These are phyloP conservation scores for Uria lomvia DNA, from an alignment of 2,113 vertebrate genomes.

Conservation along the genomic window DNA sequence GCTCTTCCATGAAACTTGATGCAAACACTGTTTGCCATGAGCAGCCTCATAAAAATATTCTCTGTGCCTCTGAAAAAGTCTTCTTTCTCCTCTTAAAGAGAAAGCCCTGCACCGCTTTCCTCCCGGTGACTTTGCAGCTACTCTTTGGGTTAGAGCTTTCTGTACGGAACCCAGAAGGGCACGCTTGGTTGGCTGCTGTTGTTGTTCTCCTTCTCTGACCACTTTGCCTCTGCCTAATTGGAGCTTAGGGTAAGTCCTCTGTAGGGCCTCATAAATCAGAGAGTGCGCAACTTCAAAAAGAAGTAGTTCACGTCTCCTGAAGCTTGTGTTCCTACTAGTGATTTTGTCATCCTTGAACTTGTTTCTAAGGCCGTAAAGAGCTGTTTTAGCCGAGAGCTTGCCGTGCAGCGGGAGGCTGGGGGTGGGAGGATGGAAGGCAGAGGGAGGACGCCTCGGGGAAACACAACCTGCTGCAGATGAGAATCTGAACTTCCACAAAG, in stretches of 20 bases:
- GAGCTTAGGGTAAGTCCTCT: neutral
- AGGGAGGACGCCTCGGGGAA: neutral
- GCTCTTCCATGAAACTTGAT: neutral
- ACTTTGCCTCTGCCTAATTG: neutral
- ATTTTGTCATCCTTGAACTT: neutral
- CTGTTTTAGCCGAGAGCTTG: neutral
- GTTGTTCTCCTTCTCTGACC: neutral
- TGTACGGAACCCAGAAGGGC: neutral
- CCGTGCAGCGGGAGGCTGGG: neutral
- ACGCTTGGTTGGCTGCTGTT: neutral
- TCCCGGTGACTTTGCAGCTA: neutral
- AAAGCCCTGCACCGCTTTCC: neutral
- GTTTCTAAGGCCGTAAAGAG: neutral
- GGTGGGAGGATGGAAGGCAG: neutral
- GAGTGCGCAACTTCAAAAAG: neutral
- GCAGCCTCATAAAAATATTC: neutral
- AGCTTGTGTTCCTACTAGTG: neutral
- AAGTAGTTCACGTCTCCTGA: neutral
- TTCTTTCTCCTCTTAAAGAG: neutral
- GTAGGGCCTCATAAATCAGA: neutral
- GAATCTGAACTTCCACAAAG: neutral
- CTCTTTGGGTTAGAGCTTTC: neutral
- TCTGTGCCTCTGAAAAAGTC: neutral
- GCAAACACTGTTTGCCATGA: neutral
- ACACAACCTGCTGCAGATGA: neutral